A percentile compares a stretch with the other conserved stretches of the same genome.
Evolutionary conservation across 1,140 invertebrate genomes (phyloP).

Genomic region (Ladona fulva): DNA sequence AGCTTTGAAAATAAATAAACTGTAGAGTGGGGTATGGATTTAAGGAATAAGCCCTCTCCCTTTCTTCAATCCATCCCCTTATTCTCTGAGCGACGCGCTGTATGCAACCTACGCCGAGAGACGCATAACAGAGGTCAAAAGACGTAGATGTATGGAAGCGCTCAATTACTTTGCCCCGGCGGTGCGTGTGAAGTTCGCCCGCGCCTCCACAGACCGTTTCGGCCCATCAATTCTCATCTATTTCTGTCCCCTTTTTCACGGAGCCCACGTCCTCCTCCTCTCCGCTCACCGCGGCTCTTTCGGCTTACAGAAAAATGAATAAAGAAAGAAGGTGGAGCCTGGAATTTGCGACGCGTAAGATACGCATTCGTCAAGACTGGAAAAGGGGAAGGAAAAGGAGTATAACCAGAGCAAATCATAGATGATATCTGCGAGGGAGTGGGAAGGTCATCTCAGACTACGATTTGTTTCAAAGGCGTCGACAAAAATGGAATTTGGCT

Average conservation of each 20-base stretch:
- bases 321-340: not conserved
- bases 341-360: not conserved
- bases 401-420: too few relatives aligned
- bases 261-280: not conserved
- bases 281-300: not conserved
- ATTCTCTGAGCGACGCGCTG: not conserved
- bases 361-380: not conserved
- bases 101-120: not conserved
- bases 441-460: too few relatives aligned
- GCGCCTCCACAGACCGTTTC: not conserved
- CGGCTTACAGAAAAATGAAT: not conserved
- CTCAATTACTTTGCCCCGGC: not conserved
- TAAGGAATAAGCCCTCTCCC: not conserved
- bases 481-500: too few relatives aligned
- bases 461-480: too few relatives aligned
- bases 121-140: slow-evolving; percentile 5
- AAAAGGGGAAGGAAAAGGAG: not conserved
- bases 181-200: not conserved
- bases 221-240: not conserved
- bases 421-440: too few relatives aligned
- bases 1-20: not conserved
- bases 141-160: not conserved
- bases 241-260: not conserved
- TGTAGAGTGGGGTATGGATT: not conserved
- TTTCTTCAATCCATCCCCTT: not conserved